phyloP scores from a whole-genome alignment of 2,797 vertebrate genomes.

The Furcifer pardalis region DNA sequence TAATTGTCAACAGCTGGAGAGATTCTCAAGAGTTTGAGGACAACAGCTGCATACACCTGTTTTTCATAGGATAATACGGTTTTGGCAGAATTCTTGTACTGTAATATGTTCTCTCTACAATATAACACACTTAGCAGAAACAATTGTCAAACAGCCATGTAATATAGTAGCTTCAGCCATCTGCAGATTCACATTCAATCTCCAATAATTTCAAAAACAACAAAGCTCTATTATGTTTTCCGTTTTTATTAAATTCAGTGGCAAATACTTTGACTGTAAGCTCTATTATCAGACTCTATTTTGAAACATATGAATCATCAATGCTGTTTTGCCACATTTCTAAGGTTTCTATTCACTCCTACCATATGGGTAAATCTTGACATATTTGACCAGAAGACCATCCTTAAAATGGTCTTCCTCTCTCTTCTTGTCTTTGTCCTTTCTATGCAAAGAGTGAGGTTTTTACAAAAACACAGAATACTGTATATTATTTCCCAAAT shows the following conservation, averaged over 20 bases:
- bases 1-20: constrained; percentile 25
- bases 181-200: constrained; percentile 18
- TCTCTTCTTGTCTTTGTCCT: constrained; percentile 22
- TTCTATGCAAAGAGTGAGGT: not conserved
- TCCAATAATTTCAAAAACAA: constrained; percentile 13
- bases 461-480: constrained; percentile 25
- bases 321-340: constrained; percentile 5
- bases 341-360: not conserved
- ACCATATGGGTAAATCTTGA: not conserved
- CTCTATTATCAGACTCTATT: not conserved
- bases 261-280: not conserved
- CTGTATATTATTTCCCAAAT: constrained; percentile 26
- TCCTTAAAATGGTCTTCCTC: not conserved
- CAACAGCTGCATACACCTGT: constrained; percentile 8
- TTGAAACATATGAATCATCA: not conserved
- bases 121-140: constrained; percentile 32
- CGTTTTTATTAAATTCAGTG: not conserved
- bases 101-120: constrained; percentile 18
- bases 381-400: not conserved
- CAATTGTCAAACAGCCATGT: not conserved
- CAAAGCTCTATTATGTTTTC: constrained; percentile 6
- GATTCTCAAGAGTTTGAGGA: not conserved
- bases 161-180: constrained; percentile 20
- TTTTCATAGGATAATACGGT: not conserved
- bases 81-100: not conserved